Percentiles rank a stretch among this genome's conserved stretches.
These are phyloP conservation scores for Drosophila fulvimacula DNA, from an alignment of 2,888 invertebrate genomes.

Conservation along the genomic window DNA sequence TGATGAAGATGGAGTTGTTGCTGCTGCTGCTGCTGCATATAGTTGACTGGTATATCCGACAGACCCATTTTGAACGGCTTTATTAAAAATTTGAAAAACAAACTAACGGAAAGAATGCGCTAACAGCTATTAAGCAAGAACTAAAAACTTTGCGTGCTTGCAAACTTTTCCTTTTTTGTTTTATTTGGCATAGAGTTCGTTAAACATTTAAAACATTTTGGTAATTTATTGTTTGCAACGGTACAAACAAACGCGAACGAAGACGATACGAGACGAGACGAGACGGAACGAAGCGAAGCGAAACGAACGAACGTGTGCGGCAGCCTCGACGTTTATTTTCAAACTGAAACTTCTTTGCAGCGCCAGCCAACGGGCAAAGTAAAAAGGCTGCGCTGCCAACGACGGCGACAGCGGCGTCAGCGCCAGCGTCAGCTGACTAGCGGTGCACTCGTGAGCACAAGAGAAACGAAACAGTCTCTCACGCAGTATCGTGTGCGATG, in stretches of 20 bases:
- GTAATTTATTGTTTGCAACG: slow-evolving; percentile 45
- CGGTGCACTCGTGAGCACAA: slow-evolving; percentile 45
- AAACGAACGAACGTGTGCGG: slow-evolving; percentile 36
- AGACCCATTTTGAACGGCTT: slow-evolving; percentile 74
- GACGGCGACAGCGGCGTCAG: slow-evolving; percentile 27
- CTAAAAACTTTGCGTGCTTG: slow-evolving; percentile 43
- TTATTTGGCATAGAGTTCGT: slow-evolving; percentile 50
- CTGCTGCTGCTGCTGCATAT: slow-evolving; percentile 73
- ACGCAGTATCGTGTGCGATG: background rate
- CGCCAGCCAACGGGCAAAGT: slow-evolving; percentile 41
- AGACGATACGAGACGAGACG: slow-evolving; percentile 31
- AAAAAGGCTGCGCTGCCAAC: slow-evolving; percentile 46
- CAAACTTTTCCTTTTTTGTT: slow-evolving; percentile 31
- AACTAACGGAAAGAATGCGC: slow-evolving; percentile 38
- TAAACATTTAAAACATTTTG: slow-evolving; percentile 68
- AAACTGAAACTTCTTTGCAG: slow-evolving; percentile 71
- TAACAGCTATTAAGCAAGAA: slow-evolving; percentile 18
- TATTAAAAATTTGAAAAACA: slow-evolving; percentile 6
- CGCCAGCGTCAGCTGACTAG: slow-evolving; percentile 49
- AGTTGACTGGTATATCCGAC: slow-evolving; percentile 79
- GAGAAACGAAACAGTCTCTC: slow-evolving; percentile 1
- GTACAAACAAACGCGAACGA: slow-evolving; percentile 55
- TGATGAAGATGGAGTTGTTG: slow-evolving; percentile 12
- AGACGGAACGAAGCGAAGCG: slow-evolving; percentile 41
- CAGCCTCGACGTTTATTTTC: slow-evolving; percentile 59